Evolutionary conservation across 1,140 invertebrate species (phyloP).

Genomic region (Solen grandis): DNA sequence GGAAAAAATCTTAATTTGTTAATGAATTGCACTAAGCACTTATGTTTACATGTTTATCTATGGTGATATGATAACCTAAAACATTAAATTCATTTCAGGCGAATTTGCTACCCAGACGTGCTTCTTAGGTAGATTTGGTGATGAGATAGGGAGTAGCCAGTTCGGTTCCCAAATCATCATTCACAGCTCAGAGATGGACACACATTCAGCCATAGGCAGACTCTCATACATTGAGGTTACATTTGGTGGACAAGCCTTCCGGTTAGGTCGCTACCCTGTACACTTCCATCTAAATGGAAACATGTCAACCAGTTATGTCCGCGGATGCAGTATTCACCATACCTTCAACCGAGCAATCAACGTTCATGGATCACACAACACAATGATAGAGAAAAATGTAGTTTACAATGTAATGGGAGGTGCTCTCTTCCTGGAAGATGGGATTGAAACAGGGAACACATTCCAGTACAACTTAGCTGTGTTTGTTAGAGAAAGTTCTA

Average conservation of each 20-base stretch:
- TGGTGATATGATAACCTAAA: too few species aligned
- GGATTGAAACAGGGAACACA: conserved; percentile 75
- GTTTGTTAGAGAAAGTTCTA: conserved; percentile 73
- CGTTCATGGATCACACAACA: conserved; percentile 68
- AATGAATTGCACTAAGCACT: neutral
- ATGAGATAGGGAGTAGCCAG: conserved; percentile 69
- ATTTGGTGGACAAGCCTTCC: conserved; percentile 72
- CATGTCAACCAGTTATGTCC: conserved; percentile 68
- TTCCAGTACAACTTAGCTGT: conserved; percentile 77
- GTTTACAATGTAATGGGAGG: conserved; percentile 76
- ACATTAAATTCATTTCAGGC: conserved; percentile 42
- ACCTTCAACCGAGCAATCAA: conserved; percentile 75
- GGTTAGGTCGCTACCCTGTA: conserved; percentile 72
- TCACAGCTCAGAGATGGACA: conserved; percentile 52
- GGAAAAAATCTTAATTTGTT: neutral
- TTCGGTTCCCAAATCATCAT: conserved; percentile 71
- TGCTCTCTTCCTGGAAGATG: conserved; percentile 78
- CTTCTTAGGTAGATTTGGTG: conserved; percentile 68
- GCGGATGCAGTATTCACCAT: conserved; percentile 66
- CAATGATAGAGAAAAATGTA: conserved; percentile 64
- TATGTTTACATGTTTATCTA: neutral
- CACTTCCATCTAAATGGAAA: conserved; percentile 73
- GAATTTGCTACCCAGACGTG: conserved; percentile 65
- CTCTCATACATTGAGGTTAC: conserved; percentile 60
- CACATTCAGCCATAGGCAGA: conserved; percentile 26